These are phyloP conservation scores for Adelphocoris suturalis DNA, from an alignment of 2,888 invertebrate species.

Conservation along the genomic window DNA sequence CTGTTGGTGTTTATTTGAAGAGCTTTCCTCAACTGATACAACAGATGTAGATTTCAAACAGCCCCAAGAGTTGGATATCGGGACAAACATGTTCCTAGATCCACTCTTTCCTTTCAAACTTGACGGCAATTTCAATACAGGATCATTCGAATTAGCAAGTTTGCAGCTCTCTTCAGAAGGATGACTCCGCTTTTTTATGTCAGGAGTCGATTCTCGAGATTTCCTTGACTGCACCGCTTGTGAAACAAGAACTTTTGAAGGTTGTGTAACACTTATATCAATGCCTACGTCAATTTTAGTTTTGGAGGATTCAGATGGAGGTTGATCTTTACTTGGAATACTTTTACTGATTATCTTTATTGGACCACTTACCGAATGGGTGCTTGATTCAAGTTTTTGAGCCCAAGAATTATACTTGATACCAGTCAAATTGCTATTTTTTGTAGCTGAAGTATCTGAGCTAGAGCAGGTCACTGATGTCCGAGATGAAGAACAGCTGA, in stretches of 20 bases:
- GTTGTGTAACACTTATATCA: not conserved
- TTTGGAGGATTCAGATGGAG: not conserved
- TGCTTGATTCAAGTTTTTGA: not conserved
- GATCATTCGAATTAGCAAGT: not conserved
- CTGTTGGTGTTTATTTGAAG: not conserved
- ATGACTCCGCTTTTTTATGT: not conserved
- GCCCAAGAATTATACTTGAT: not conserved
- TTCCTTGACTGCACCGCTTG: not conserved
- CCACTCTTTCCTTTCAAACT: not conserved
- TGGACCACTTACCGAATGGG: not conserved
- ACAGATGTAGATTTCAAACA: not conserved
- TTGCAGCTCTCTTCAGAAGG: not conserved
- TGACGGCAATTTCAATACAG: not conserved
- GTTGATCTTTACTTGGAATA: not conserved
- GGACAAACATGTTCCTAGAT: not conserved
- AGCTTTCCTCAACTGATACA: not conserved
- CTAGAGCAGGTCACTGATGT: not conserved
- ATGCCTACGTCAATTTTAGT: not conserved
- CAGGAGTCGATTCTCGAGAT: not conserved
- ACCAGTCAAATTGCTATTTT: not conserved
- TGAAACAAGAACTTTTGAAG: not conserved
- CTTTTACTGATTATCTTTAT: not conserved
- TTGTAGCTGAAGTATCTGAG: not conserved
- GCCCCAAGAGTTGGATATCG: slow-evolving; percentile 34
- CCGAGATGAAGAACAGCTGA: not conserved